phyloP scores from a whole-genome alignment of 2,113 vertebrate species.

The Ia io region DNA sequence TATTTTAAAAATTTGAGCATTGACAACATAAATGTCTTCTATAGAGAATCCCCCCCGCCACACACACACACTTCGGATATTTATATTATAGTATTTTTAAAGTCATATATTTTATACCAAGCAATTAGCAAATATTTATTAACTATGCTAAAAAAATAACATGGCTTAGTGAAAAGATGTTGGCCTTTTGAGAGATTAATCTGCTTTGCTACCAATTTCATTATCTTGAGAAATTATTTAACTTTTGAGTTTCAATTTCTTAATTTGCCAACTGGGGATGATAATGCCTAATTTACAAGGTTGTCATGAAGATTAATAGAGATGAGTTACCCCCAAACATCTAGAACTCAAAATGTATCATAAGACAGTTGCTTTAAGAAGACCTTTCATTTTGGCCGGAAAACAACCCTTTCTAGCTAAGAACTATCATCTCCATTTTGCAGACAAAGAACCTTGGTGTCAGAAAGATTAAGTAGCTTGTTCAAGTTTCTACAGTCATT shows the following conservation, averaged over 20 bases:
- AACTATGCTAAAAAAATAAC: background rate
- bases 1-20: background rate
- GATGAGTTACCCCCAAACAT: background rate
- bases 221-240: constrained; percentile 15
- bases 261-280: background rate
- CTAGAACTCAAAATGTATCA: background rate
- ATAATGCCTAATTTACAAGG: background rate
- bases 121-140: background rate
- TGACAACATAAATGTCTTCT: background rate
- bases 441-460: background rate
- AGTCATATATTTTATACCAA: background rate
- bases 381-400: background rate
- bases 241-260: constrained; percentile 1
- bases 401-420: background rate
- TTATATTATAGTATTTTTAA: background rate
- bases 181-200: constrained; percentile 1
- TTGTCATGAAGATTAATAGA: constrained; percentile 15
- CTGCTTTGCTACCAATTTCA: background rate
- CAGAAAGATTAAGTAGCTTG: background rate
- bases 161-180: background rate
- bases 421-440: background rate
- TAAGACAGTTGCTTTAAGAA: background rate
- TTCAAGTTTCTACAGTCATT: background rate
- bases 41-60: background rate
- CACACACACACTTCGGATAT: background rate